Conservation (phyloP, 1,140 invertebrate species). For the Drosophila sucinea region DNA sequence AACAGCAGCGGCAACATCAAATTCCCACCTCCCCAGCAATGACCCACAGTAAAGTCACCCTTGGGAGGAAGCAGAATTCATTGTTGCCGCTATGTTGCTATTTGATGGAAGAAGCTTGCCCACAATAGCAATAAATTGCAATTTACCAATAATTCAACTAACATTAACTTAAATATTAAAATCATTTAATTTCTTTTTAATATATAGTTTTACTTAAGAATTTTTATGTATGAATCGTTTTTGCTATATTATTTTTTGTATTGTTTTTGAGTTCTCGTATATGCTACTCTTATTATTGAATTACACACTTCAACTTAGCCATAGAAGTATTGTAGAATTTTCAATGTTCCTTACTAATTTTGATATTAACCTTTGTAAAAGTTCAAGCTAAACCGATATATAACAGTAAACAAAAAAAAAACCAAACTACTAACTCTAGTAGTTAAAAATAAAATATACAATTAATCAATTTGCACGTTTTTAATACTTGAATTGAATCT, state of each 20-base stretch:
- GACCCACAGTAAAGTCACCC: constrained; percentile 47
- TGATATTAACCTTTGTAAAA: constrained; percentile 55
- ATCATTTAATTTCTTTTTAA: neutral
- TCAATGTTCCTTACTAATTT: constrained; percentile 60
- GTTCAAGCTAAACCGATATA: neutral
- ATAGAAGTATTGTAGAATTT: constrained; percentile 30
- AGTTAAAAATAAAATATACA: constrained; percentile 23
- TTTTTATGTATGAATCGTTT: constrained; percentile 38
- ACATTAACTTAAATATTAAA: constrained; percentile 18
- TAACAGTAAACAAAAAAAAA: neutral
- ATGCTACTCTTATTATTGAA: constrained; percentile 14
- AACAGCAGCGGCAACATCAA: constrained; percentile 22
- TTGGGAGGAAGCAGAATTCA: neutral
- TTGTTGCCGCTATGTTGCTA: constrained; percentile 19
- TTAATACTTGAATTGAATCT: constrained; percentile 7
- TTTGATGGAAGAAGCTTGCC: constrained; percentile 19
- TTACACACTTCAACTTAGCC: constrained; percentile 22
- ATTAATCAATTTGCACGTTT: constrained; percentile 19
- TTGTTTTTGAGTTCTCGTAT: constrained; percentile 42
- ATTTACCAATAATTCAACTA: constrained; percentile 41
- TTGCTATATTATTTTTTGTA: constrained; percentile 51
- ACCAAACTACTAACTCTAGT: constrained; percentile 34
- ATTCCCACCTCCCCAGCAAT: constrained; percentile 32
- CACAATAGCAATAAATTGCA: constrained; percentile 30
- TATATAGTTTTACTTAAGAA: neutral